Evolutionary conservation across 2,113 vertebrate species (phyloP).

Genomic region (Athene noctua): DNA sequence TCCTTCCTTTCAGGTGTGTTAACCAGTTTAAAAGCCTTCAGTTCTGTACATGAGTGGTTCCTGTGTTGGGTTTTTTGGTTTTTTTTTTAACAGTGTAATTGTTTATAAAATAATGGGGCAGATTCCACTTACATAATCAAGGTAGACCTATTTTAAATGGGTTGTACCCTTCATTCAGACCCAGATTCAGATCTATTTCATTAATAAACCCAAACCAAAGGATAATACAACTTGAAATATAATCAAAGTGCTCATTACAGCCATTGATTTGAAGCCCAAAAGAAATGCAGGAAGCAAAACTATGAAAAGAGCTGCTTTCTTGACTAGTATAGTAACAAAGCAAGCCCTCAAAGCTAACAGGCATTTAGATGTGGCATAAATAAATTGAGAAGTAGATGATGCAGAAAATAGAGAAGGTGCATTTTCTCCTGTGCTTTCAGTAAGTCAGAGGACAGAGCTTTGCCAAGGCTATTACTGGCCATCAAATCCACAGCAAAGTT

Average conservation of each 20-base stretch:
- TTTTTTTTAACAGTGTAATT: not conserved
- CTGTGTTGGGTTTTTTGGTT: too few relatives aligned
- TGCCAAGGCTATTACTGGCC: not conserved
- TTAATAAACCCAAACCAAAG: not conserved
- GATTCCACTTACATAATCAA: not conserved
- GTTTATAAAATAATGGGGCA: not conserved
- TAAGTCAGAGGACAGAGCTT: not conserved
- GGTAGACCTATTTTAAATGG: not conserved
- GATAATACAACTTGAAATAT: not conserved
- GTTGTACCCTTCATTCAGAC: not conserved
- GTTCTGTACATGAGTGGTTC: not conserved
- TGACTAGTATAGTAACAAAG: not conserved
- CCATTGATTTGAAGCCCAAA: not conserved
- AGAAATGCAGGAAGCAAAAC: not conserved
- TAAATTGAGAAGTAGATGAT: not conserved
- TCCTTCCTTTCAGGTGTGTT: not conserved
- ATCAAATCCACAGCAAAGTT: not conserved
- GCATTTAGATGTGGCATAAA: not conserved
- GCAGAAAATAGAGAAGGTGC: fast-evolving
- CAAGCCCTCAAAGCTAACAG: not conserved
- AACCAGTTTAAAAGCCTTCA: not conserved
- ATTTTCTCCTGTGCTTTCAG: not conserved
- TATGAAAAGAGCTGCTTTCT: not conserved
- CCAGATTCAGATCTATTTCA: not conserved
- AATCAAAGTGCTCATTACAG: not conserved